Evolutionary conservation across 1,140 invertebrate genomes (phyloP), one percentile per base, ranked within the genome.

Genomic region (Ceratosolen solmsi): DNA sequence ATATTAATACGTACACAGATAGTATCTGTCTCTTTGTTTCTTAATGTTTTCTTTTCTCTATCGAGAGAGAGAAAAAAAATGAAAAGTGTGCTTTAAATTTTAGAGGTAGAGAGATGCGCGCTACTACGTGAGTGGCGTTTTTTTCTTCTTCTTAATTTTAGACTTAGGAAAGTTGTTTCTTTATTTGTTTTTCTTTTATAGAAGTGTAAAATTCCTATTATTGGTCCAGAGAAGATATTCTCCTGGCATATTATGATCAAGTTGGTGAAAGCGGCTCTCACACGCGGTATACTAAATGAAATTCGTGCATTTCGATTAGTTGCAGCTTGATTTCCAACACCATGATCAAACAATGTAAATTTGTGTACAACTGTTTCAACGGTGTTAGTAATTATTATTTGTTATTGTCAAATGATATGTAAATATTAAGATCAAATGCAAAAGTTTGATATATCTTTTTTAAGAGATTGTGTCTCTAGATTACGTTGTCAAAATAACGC

Each of bases 201-300:
- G 78, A 83, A 83, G 63, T 83, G 82, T 83, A 83, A 83, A 83
- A 83, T 83, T 83, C 72, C 76, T 83, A 36, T 83, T 74, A 70
- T 83, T 83, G 82, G 82, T 83, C 82, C 77, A 83, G 82, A 80
- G 77, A 83, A 83, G 73, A 58, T 83, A 76, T 80, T 80, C 78
- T 83, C 78, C 30, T 79, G 82, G 71, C 80, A 36, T 77, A 33
- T 76, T 74, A 15, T 30, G 41, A 51, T 78, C 56, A 65, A 78
- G 81, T 73, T 73, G 51, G 54, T 70, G 38, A 78, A 78, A 82
- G 81, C 30, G 56, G 70, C 75, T 65, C 60, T 81, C 20, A 22
- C 70, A 73, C 54, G 71, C 70, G 27, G 2, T 56, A 8, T 56
- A 27, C n/a, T 36, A 56, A 74, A 54, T 74, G 13, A 38, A 75